Conservation (phyloP, 2,888 invertebrate species). For the Hirtodrosophila confusa region DNA sequence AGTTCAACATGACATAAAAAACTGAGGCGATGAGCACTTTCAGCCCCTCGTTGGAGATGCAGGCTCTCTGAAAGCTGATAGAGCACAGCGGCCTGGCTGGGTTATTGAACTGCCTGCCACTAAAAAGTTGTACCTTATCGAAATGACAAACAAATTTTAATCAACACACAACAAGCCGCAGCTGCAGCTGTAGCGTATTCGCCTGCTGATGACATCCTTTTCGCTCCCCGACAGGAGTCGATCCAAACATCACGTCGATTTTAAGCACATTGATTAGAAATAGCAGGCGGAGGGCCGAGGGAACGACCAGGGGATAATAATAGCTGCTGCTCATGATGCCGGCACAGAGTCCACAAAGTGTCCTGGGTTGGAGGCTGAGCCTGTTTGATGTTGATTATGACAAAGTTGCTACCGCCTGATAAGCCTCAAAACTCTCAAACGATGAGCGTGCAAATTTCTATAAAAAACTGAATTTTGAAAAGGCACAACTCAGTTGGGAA, state of each 20-base stretch:
- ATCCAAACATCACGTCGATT: constrained; percentile 68
- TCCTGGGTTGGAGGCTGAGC: constrained; percentile 19
- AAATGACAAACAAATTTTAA: constrained; percentile 78
- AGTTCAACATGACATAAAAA: constrained; percentile 50
- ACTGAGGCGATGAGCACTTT: constrained; percentile 50
- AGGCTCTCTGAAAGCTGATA: constrained; percentile 47
- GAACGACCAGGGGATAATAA: constrained; percentile 68
- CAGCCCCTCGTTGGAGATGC: constrained; percentile 50
- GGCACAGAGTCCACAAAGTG: constrained; percentile 16
- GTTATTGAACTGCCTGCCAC: constrained; percentile 74
- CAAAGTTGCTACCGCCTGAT: constrained; percentile 76
- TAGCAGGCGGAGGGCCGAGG: constrained; percentile 13
- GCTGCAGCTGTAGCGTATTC: constrained; percentile 47
- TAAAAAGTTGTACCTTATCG: constrained; percentile 73
- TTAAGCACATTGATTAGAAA: constrained; percentile 75
- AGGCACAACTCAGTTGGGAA: not conserved
- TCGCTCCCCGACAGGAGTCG: constrained; percentile 40
- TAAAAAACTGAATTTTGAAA: constrained; percentile 28
- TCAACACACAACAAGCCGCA: constrained; percentile 65
- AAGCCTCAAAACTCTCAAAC: constrained; percentile 68
- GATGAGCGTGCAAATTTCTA: constrained; percentile 76
- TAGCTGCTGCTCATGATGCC: constrained; percentile 68
- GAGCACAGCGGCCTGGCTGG: constrained; percentile 62
- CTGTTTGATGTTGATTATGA: constrained; percentile 79
- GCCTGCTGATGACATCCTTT: constrained; percentile 81